A percentile compares a stretch with the other conserved stretches of the same genome.
These are phyloP conservation scores for Daubentonia madagascariensis DNA, from an alignment of 2,113 vertebrate genomes.

Conservation along the genomic window DNA sequence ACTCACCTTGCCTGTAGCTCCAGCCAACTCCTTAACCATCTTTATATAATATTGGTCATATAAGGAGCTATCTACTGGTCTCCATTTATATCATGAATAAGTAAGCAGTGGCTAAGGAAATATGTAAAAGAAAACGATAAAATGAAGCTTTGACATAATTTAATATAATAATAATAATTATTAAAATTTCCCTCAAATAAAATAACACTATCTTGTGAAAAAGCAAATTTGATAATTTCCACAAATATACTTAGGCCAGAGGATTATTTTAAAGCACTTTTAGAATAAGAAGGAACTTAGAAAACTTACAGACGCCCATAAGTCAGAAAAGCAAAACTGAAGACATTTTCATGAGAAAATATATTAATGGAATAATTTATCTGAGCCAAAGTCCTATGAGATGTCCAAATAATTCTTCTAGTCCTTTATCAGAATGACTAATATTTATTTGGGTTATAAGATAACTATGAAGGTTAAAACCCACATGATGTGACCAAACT, in stretches of 20 bases:
- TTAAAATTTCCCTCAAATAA: neutral
- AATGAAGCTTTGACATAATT: neutral
- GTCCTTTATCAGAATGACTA: slow-evolving; percentile 17
- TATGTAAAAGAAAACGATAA: neutral
- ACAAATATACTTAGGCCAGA: neutral
- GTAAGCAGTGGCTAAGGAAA: neutral
- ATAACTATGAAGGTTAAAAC: slow-evolving; percentile 35
- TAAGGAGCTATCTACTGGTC: neutral
- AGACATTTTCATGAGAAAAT: slow-evolving; percentile 23
- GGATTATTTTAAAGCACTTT: slow-evolving; percentile 25
- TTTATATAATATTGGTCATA: neutral
- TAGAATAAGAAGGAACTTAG: neutral
- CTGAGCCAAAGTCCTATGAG: neutral
- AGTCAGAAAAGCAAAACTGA: neutral
- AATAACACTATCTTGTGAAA: neutral
- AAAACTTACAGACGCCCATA: neutral
- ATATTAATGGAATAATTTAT: neutral
- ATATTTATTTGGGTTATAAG: slow-evolving; percentile 38
- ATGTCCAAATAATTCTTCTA: slow-evolving; percentile 3
- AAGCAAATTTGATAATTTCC: slow-evolving; percentile 4
- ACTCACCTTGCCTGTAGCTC: neutral
- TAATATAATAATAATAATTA: neutral
- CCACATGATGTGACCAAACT: neutral
- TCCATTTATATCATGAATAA: neutral
- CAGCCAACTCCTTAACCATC: neutral